Percentiles rank a stretch among this genome's conserved stretches.
Evolutionary conservation across 2,888 invertebrate genomes (phyloP).

Genomic region (Epirrhoe alternata): DNA sequence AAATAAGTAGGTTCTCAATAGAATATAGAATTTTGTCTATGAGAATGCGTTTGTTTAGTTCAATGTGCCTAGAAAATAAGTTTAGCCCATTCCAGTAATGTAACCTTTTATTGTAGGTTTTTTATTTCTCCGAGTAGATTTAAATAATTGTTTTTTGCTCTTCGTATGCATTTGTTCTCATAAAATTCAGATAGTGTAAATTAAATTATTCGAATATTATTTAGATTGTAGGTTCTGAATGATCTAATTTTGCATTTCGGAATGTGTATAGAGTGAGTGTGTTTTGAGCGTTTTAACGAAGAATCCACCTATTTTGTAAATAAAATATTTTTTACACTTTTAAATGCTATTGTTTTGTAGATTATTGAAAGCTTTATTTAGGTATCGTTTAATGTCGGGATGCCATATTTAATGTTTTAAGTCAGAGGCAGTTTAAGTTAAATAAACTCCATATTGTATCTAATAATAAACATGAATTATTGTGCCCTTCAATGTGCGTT

Average conservation of each 20-base stretch:
- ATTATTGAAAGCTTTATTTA: slow-evolving; percentile 78
- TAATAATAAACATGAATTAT: neutral
- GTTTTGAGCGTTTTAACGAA: slow-evolving; percentile 79
- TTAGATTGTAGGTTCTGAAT: slow-evolving; percentile 21
- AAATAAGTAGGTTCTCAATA: neutral
- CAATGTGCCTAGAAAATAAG: slow-evolving; percentile 3
- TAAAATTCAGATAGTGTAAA: neutral
- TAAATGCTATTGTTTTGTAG: slow-evolving; percentile 61
- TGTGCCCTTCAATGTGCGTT: neutral
- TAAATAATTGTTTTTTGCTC: neutral
- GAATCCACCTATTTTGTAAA: slow-evolving; percentile 85
- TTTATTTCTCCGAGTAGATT: neutral
- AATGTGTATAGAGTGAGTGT: slow-evolving; percentile 65
- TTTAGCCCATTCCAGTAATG: neutral
- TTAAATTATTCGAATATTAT: neutral
- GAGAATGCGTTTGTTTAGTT: neutral
- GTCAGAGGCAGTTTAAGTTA: slow-evolving; percentile 41
- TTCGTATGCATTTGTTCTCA: neutral
- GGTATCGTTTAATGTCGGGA: slow-evolving; percentile 68
- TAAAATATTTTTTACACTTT: slow-evolving; percentile 76
- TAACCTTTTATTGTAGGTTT: slow-evolving; percentile 5
- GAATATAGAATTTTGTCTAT: neutral
- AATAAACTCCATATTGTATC: neutral
- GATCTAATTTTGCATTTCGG: slow-evolving; percentile 40
- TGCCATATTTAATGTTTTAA: slow-evolving; percentile 67